Evolutionary conservation across 2,113 vertebrate genomes (phyloP).

Genomic region (Etheostoma spectabile): DNA sequence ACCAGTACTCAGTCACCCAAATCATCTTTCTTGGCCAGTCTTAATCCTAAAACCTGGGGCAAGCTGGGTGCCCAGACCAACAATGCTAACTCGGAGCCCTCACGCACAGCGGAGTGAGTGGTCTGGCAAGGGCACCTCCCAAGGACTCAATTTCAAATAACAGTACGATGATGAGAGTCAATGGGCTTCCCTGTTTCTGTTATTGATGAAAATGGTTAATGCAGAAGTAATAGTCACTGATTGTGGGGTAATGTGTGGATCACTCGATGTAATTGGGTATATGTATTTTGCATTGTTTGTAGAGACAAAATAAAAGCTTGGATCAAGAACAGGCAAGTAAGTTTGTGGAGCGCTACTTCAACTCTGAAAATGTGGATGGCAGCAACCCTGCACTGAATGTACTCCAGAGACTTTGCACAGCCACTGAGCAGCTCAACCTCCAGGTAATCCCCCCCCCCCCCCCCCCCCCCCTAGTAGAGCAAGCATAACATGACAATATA

Average conservation of each 20-base stretch:
- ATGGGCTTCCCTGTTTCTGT: background rate
- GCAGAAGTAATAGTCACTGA: background rate
- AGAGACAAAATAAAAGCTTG: conserved; percentile 99
- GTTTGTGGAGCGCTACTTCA: conserved; percentile 98
- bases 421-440: conserved; percentile 97
- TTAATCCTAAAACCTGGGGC: conserved; percentile 99
- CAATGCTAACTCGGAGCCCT: conserved; percentile 96
- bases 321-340: conserved; percentile 98
- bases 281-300: conserved; percentile 26
- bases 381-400: conserved; percentile 98
- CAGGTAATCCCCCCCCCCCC: conserved; percentile 87
- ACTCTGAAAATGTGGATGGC: conserved; percentile 96
- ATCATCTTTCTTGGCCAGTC: conserved; percentile 98
- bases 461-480: too few relatives aligned
- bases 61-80: conserved; percentile 96
- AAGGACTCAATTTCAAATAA: conserved; percentile 98
- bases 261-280: background rate
- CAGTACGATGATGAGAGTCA: conserved; percentile 78
- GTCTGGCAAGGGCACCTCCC: conserved; percentile 92
- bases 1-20: conserved; percentile 98
- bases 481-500: background rate
- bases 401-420: conserved; percentile 99
- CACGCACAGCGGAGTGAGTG: conserved; percentile 95
- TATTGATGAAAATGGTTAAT: background rate
- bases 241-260: background rate